Percentiles rank a stretch among this genome's conserved stretches.
Conservation (phyloP, 2,113 vertebrate species). For the Pseudolaguvia tuberculata region DNA sequence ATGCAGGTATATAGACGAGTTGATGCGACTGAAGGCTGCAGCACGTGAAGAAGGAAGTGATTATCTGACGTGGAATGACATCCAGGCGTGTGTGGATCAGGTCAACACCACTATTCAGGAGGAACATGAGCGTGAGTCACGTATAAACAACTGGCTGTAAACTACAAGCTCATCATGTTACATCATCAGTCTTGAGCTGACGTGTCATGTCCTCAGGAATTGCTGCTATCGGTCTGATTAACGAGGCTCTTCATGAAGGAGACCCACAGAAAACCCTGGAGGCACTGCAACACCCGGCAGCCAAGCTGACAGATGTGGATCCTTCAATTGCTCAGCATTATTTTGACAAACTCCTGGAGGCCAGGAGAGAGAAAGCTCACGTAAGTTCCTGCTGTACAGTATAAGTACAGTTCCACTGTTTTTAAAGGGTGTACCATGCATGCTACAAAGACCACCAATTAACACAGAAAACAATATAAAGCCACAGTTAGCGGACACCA, state of each 20-base stretch:
- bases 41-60: constrained; percentile 69
- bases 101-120: constrained; percentile 86
- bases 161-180: not conserved
- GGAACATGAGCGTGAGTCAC: constrained; percentile 86
- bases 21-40: constrained; percentile 82
- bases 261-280: constrained; percentile 80
- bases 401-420: not conserved
- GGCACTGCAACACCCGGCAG: constrained; percentile 81
- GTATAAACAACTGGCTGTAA: not conserved
- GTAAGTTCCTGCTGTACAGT: constrained; percentile 57
- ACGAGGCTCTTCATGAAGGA: constrained; percentile 91
- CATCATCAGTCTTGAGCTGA: not conserved
- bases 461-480: too few species aligned
- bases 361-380: constrained; percentile 92
- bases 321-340: constrained; percentile 87
- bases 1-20: constrained; percentile 85
- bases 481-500: too few species aligned
- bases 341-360: constrained; percentile 84
- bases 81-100: constrained; percentile 87
- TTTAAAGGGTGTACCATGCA: too few species aligned
- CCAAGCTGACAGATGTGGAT: constrained; percentile 84
- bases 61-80: constrained; percentile 95
- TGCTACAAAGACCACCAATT: too few species aligned
- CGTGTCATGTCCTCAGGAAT: constrained; percentile 71
- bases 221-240: constrained; percentile 89